phyloP scores from a whole-genome alignment of 2,113 vertebrate genomes.

The Aegotheles bennettii region DNA sequence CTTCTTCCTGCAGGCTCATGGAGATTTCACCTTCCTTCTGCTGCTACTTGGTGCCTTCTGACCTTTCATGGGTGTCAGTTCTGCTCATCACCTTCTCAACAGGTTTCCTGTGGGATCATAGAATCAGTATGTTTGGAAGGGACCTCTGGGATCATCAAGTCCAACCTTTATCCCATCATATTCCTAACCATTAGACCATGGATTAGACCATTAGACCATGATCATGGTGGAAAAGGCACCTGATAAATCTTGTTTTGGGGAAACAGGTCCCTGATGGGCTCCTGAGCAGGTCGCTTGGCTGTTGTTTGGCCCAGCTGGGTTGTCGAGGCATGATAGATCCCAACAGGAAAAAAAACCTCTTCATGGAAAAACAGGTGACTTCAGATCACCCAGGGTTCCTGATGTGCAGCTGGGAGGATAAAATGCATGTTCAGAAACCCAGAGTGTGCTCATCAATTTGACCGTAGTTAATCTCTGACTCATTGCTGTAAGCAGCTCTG shows the following conservation, averaged over 20 bases:
- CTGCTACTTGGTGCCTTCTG: background rate
- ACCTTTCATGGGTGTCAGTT: background rate
- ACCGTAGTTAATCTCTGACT: background rate
- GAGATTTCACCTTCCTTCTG: background rate
- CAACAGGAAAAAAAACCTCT: too few relatives aligned
- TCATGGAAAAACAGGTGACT: background rate
- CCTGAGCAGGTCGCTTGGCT: background rate
- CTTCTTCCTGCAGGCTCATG: fast-evolving
- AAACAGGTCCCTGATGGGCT: fast-evolving
- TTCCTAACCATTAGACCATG: too few relatives aligned
- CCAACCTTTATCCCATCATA: too few relatives aligned
- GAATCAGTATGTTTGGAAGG: too few relatives aligned
- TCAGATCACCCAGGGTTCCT: fast-evolving
- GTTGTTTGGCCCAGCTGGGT: fast-evolving
- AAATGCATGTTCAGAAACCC: fast-evolving
- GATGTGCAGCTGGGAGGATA: background rate
- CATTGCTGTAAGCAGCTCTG: background rate
- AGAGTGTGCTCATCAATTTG: fast-evolving
- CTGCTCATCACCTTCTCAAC: fast-evolving
- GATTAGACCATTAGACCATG: too few relatives aligned
- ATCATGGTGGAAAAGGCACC: too few relatives aligned
- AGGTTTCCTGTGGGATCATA: too few relatives aligned
- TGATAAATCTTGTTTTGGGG: fast-evolving
- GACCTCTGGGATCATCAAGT: too few relatives aligned
- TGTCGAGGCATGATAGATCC: background rate